Percentiles rank a stretch among this genome's conserved stretches.
phyloP scores from a whole-genome alignment of 2,888 invertebrate species.

The Eurois occulta region DNA sequence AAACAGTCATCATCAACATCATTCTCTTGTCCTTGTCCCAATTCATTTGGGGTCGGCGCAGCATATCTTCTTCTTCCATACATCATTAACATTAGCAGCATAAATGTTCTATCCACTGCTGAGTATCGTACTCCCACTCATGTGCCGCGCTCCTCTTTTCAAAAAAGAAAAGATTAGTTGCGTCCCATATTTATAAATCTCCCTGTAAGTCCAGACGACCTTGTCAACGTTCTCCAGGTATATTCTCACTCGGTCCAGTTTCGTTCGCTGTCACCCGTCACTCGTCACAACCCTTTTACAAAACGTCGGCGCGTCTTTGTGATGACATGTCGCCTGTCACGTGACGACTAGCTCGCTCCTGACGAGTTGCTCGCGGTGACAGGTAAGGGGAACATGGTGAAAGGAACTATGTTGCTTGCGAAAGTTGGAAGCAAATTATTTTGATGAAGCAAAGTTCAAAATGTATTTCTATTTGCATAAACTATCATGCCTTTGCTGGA shows the following conservation, averaged over 20 bases:
- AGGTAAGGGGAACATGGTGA: not conserved
- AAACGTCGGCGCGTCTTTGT: slow-evolving; percentile 9
- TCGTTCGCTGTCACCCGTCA: slow-evolving; percentile 12
- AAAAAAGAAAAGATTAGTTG: not conserved
- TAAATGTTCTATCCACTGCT: too few species aligned
- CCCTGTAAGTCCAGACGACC: slow-evolving; percentile 17
- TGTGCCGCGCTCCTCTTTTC: not conserved
- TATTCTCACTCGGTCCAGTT: slow-evolving; percentile 17
- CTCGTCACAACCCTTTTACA: slow-evolving; percentile 29
- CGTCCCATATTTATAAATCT: not conserved
- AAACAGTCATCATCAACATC: too few species aligned
- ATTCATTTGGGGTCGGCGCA: too few species aligned
- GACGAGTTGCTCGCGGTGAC: not conserved
- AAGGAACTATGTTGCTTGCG: not conserved
- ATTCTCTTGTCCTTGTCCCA: too few species aligned
- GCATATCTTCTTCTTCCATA: too few species aligned
- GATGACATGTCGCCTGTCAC: slow-evolving; percentile 16
- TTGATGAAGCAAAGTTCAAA: not conserved
- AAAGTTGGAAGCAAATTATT: not conserved
- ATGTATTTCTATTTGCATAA: not conserved
- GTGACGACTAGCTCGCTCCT: not conserved
- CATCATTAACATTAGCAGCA: too few species aligned
- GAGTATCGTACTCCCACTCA: not conserved
- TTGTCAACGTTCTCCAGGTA: slow-evolving; percentile 22
- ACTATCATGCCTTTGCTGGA: not conserved